These are phyloP conservation scores for Ophion ellenae DNA, from an alignment of 2,888 invertebrate species.

Conservation along the genomic window DNA sequence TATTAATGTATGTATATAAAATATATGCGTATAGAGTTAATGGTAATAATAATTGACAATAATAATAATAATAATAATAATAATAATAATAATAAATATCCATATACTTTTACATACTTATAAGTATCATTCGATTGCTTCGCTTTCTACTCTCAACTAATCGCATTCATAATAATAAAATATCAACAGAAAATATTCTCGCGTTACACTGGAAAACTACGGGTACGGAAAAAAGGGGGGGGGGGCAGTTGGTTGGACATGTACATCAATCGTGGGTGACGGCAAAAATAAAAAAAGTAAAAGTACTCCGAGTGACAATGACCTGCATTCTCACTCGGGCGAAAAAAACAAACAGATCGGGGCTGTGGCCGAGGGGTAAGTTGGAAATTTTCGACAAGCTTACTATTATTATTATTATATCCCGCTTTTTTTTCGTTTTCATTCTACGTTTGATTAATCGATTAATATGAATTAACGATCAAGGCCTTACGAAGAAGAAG, in stretches of 20 bases:
- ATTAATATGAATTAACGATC: slow-evolving; percentile 72
- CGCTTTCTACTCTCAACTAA: slow-evolving; percentile 31
- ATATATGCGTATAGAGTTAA: slow-evolving; percentile 69
- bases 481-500: slow-evolving; percentile 76
- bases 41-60: slow-evolving; percentile 71
- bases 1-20: slow-evolving; percentile 68
- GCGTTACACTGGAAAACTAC: slow-evolving; percentile 64
- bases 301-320: slow-evolving; percentile 55
- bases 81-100: slow-evolving; percentile 76
- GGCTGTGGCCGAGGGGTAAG: background rate
- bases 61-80: slow-evolving; percentile 74
- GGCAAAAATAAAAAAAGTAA: background rate
- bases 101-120: slow-evolving; percentile 75
- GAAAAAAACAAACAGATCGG: background rate
- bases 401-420: background rate
- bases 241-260: background rate
- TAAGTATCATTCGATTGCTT: slow-evolving; percentile 78
- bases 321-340: slow-evolving; percentile 61
- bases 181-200: slow-evolving; percentile 61
- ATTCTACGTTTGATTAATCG: slow-evolving; percentile 24
- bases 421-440: background rate
- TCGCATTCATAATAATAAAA: slow-evolving; percentile 54
- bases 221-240: background rate
- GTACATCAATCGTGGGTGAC: background rate
- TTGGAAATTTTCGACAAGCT: slow-evolving; percentile 31